Evolutionary conservation across 2,113 vertebrate genomes (phyloP).

Genomic region (Neopipo cinnamomea): DNA sequence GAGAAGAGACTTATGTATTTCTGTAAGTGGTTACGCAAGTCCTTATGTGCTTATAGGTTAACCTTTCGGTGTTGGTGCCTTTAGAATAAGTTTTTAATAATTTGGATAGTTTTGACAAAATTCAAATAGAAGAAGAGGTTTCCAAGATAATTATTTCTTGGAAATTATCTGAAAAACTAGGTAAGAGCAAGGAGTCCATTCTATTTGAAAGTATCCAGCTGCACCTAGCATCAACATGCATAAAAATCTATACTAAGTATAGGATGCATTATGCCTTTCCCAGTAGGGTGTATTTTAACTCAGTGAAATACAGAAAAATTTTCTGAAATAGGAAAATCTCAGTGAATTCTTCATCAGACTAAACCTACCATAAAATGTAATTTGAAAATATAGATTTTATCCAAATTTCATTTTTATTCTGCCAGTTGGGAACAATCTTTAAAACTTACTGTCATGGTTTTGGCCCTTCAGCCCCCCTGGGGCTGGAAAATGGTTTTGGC

Average conservation of each 20-base stretch:
- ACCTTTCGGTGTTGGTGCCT: neutral
- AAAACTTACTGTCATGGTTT: too few relatives aligned
- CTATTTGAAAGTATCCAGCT: neutral
- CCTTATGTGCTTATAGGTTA: neutral
- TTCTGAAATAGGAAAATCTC: neutral
- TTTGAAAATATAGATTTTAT: neutral
- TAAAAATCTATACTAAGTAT: neutral
- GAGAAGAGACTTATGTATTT: neutral
- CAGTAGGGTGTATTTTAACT: neutral
- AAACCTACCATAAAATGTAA: neutral
- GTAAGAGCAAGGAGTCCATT: neutral
- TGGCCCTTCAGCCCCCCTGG: too few relatives aligned
- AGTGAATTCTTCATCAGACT: neutral
- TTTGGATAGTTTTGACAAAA: neutral
- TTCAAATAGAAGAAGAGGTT: neutral
- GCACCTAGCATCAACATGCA: neutral
- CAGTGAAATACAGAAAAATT: neutral
- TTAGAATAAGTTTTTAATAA: neutral
- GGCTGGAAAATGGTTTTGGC: too few relatives aligned
- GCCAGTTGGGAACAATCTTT: neutral
- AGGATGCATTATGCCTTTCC: neutral
- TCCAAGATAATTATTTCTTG: neutral
- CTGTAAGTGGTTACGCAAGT: neutral
- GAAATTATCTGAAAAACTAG: neutral
- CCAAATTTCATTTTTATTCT: neutral